phyloP scores from a whole-genome alignment of 1,140 invertebrate genomes.

The Drepana arcuata region DNA sequence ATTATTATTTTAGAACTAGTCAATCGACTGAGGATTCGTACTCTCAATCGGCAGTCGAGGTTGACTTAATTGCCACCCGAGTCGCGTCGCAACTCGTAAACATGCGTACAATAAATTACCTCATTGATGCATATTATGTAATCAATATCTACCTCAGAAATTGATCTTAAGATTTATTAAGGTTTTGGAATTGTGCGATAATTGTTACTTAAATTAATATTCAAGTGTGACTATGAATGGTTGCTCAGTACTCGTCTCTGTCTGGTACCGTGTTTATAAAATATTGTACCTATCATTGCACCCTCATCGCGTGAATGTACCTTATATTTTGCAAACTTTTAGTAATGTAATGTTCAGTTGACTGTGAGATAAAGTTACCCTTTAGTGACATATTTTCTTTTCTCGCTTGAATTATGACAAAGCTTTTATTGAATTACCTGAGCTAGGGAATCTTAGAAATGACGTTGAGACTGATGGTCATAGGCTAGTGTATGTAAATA shows the following conservation, averaged over 20 bases:
- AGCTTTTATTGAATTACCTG: constrained; percentile 53
- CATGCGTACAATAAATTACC: constrained; percentile 59
- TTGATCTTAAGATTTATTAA: constrained; percentile 68
- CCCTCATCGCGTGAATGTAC: constrained; percentile 40
- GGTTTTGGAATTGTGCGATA: constrained; percentile 57
- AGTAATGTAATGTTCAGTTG: constrained; percentile 35
- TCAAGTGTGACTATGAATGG: constrained; percentile 53
- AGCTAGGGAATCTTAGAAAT: constrained; percentile 53
- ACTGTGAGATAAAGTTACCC: constrained; percentile 63
- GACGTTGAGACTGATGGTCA: constrained; percentile 67
- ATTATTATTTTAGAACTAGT: background rate
- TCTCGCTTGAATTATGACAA: constrained; percentile 48
- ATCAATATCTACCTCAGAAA: constrained; percentile 66
- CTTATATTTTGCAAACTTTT: constrained; percentile 28
- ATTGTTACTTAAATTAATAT: constrained; percentile 67
- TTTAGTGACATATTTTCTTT: constrained; percentile 51
- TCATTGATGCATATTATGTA: constrained; percentile 64
- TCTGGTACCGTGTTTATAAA: constrained; percentile 51
- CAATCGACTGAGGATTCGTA: constrained; percentile 9
- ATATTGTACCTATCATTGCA: constrained; percentile 41
- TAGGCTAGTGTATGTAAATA: constrained; percentile 68
- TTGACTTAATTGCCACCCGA: no score
- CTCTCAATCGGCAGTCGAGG: no score
- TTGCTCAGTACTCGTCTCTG: constrained; percentile 51
- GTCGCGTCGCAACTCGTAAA: constrained; percentile 32